A percentile compares a stretch with the other conserved stretches of the same genome.
Conservation (phyloP, 2,797 vertebrate species). For the Pterois miles region DNA sequence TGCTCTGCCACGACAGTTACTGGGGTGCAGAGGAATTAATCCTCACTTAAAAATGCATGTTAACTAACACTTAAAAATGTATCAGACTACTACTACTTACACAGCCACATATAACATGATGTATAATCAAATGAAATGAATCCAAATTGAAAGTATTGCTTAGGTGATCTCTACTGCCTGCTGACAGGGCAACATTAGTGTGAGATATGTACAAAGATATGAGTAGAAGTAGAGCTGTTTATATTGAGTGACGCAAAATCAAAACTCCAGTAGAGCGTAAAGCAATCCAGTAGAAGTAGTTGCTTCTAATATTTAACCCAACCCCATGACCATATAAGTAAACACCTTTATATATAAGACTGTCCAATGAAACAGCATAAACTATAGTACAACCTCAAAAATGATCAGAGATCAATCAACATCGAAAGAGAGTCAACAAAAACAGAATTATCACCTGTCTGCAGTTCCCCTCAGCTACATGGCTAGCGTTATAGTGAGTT, state of each 20-base stretch:
- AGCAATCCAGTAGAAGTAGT: not conserved
- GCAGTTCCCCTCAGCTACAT: no score
- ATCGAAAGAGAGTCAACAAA: no score
- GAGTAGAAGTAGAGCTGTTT: no score
- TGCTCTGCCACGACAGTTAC: conserved; percentile 20
- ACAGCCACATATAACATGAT: no score
- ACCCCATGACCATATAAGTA: not conserved
- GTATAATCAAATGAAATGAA: not conserved
- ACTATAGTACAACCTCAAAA: not conserved
- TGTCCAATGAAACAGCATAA: not conserved
- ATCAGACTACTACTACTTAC: conserved; percentile 1
- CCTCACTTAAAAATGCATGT: conserved; percentile 54
- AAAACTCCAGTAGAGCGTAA: not conserved
- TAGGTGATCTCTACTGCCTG: no score
- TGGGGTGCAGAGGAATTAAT: conserved; percentile 52
- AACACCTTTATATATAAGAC: not conserved
- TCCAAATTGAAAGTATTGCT: not conserved
- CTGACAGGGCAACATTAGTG: no score
- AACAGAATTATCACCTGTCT: no score
- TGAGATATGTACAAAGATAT: no score
- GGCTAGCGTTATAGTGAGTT: not conserved
- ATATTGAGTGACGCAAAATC: not conserved
- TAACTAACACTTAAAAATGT: conserved; percentile 41
- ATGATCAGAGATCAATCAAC: not conserved
- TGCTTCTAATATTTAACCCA: not conserved